A percentile compares a stretch with the other conserved stretches of the same genome.
phyloP scores from a whole-genome alignment of 2,113 vertebrate species.

The Chloroceryle aenea region DNA sequence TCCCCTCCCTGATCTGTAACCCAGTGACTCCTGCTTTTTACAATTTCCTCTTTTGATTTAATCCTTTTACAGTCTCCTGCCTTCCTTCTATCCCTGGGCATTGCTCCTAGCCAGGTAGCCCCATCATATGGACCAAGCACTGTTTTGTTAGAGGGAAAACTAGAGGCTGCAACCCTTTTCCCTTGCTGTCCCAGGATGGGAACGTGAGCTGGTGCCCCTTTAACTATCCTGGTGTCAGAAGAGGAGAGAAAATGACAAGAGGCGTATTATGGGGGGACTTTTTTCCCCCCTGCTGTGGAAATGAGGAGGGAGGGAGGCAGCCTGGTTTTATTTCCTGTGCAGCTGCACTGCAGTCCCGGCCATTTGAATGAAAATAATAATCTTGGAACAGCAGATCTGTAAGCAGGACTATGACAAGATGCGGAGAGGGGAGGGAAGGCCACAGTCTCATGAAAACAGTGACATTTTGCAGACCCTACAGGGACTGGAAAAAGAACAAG shows the following conservation, averaged over 20 bases:
- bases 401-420: conserved; percentile 2
- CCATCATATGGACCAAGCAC: neutral
- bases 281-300: neutral
- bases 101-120: neutral
- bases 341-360: neutral
- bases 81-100: neutral
- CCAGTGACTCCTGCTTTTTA: neutral
- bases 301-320: neutral
- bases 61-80: neutral
- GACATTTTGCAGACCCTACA: conserved; percentile 34
- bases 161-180: neutral
- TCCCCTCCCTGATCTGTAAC: neutral
- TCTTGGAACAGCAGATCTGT: conserved; percentile 40
- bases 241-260: neutral
- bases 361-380: conserved; percentile 49
- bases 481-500: neutral
- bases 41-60: neutral
- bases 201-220: neutral
- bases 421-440: neutral
- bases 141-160: neutral
- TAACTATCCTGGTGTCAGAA: neutral
- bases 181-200: neutral
- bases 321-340: conserved; percentile 58
- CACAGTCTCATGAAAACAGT: conserved; percentile 18
- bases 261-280: neutral